These are phyloP conservation scores for Andrena bucephala DNA, from an alignment of 2,888 invertebrate species.

Conservation along the genomic window DNA sequence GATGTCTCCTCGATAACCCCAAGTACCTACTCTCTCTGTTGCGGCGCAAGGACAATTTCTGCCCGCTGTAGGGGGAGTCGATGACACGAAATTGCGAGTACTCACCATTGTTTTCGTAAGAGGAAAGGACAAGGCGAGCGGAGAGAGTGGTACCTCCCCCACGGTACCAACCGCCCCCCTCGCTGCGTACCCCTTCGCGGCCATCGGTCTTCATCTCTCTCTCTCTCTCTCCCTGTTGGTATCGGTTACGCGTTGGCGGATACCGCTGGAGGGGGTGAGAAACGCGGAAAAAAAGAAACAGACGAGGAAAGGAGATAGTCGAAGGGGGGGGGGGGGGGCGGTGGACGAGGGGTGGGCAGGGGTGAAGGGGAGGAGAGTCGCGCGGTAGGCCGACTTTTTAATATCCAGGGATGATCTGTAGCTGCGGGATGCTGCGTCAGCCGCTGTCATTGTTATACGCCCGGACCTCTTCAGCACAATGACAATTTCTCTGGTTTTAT, in stretches of 20 bases:
- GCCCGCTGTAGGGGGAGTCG: constrained; percentile 64
- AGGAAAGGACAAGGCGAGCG: constrained; percentile 52
- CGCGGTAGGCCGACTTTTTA: constrained; percentile 83
- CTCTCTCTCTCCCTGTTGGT: constrained; percentile 5
- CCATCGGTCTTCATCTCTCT: constrained; percentile 22
- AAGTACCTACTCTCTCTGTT: constrained; percentile 49
- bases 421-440: constrained; percentile 84
- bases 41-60: constrained; percentile 66
- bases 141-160: background rate
- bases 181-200: background rate
- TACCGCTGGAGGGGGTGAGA: constrained; percentile 49
- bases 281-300: constrained; percentile 61
- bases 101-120: constrained; percentile 78
- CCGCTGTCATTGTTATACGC: constrained; percentile 84
- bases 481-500: constrained; percentile 85
- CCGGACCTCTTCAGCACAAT: constrained; percentile 84
- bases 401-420: constrained; percentile 85
- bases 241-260: constrained; percentile 61
- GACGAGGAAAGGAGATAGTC: constrained; percentile 39
- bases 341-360: constrained; percentile 28
- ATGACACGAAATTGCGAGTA: constrained; percentile 80
- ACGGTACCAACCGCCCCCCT: constrained; percentile 20
- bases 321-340: constrained; percentile 3
- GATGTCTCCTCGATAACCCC: constrained; percentile 34
- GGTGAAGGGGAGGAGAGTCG: constrained; percentile 43